These are phyloP conservation scores for Lochmaea crataegi DNA, from an alignment of 2,888 invertebrate species.

Conservation along the genomic window DNA sequence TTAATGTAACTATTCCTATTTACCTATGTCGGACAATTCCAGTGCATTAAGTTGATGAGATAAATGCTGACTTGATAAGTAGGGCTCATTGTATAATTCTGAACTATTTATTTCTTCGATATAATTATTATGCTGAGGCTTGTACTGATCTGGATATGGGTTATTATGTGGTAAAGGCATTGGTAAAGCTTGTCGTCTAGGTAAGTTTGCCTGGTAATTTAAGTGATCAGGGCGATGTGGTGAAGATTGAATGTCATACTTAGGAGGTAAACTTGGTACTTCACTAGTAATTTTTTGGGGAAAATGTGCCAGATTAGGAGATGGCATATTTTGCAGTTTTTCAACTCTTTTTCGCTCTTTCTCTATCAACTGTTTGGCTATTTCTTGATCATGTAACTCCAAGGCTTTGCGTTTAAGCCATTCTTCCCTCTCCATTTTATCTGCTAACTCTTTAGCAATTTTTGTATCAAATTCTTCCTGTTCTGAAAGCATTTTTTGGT, in stretches of 20 bases:
- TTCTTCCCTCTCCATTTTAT: slow-evolving; percentile 72
- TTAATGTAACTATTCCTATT: background rate
- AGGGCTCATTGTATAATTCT: slow-evolving; percentile 61
- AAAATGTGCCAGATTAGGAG: slow-evolving; percentile 40
- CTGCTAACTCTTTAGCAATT: slow-evolving; percentile 75
- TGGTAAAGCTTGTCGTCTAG: slow-evolving; percentile 59
- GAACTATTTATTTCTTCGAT: slow-evolving; percentile 46
- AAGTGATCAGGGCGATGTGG: slow-evolving; percentile 55
- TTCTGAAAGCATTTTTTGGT: slow-evolving; percentile 72
- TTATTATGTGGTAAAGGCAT: slow-evolving; percentile 60
- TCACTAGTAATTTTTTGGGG: slow-evolving; percentile 52
- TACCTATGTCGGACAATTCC: slow-evolving; percentile 49
- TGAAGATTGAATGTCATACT: slow-evolving; percentile 50
- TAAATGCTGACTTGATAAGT: slow-evolving; percentile 48
- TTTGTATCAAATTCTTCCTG: slow-evolving; percentile 78
- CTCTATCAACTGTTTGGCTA: slow-evolving; percentile 69
- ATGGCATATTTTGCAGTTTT: slow-evolving; percentile 40
- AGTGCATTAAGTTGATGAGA: slow-evolving; percentile 59
- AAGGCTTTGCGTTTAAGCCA: slow-evolving; percentile 67
- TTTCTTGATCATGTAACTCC: slow-evolving; percentile 68
- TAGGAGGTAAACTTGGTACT: slow-evolving; percentile 49
- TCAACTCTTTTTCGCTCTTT: slow-evolving; percentile 53
- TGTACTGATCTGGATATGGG: slow-evolving; percentile 51
- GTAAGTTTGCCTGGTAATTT: slow-evolving; percentile 57
- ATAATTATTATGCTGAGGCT: slow-evolving; percentile 47